phyloP scores from a whole-genome alignment of 1,140 invertebrate species.

The Centruroides sculpturatus region DNA sequence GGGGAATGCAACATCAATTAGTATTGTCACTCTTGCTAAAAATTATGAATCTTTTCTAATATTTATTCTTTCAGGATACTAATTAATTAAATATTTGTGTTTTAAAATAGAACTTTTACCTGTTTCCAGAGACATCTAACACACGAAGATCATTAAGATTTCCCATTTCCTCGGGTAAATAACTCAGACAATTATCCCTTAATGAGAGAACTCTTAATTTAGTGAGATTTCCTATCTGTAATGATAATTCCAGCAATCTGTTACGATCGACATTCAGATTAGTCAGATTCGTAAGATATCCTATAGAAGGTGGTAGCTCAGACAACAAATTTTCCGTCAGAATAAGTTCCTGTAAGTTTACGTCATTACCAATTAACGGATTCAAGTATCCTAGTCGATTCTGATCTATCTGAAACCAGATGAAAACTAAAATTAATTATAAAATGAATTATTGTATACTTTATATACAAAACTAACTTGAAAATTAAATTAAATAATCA shows the following conservation, averaged over 20 bases:
- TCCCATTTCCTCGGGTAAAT: conserved; percentile 82
- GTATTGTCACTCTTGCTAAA: no score
- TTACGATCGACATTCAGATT: conserved; percentile 97
- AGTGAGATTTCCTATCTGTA: conserved; percentile 74
- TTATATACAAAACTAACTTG: no score
- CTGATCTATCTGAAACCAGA: conserved; percentile 62
- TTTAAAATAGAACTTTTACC: conserved; percentile 32
- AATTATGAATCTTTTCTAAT: no score
- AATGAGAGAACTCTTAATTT: conserved; percentile 86
- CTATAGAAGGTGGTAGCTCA: conserved; percentile 80
- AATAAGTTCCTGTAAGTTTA: conserved; percentile 88
- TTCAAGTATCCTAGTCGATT: conserved; percentile 83
- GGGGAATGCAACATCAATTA: no score
- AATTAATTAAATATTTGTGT: no score
- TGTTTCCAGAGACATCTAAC: conserved; percentile 93
- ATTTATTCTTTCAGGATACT: no score
- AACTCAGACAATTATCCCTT: conserved; percentile 84
- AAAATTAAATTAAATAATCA: no score
- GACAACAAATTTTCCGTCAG: conserved; percentile 92
- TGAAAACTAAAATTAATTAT: no score
- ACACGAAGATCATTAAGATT: conserved; percentile 87
- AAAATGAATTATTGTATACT: no score
- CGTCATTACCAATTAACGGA: conserved; percentile 82
- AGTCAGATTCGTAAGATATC: conserved; percentile 78
- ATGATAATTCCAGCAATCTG: conserved; percentile 68